Evolutionary conservation across 2,797 vertebrate species (phyloP), one percentile per base, ranked within the genome.

Genomic region (Myripristis murdjan): DNA sequence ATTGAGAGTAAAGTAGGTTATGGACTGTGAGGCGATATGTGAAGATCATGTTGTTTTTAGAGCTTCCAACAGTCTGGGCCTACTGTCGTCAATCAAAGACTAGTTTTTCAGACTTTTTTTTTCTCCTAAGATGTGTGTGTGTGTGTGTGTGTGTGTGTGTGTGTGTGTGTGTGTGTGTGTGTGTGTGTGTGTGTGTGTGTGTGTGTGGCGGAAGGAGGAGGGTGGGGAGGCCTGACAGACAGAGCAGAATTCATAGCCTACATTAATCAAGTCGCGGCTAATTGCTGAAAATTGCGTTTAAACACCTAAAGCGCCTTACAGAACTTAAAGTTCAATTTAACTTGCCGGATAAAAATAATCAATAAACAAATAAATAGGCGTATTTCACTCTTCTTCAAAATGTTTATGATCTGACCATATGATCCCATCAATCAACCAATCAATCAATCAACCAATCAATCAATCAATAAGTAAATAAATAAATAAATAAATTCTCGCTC

Each of bases 1-100:
- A 18, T 18, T 47, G 18, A 12, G 20, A 6, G 44, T 7, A 47
- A 47, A 47, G 6, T 18, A 47, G n/a, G 1, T 5, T 6, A 5
- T 33, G 10, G n/a, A n/a, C 26, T 77, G 57, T 26, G 46, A 71
- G 28, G 22, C 23, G 28, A 60, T 1, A 22, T 10, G 56, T 6
- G 49, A 65, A 63, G 51, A 64, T 54, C 56, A 28, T 52, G 64
- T 58, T 69, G 55, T 47, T 67, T 53, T 20, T 68, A 23, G 70
- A 71, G 47, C 53, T 59, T 64, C 39, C 37, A 79, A 54, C 44
- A 18, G 18, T 49, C 56, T 43, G 35, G 69, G 79, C 79, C 80
- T 20, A 15, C 58, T 70, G 56, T 51, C 8, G 64, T 71, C 57
- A 64, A 72, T 31, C 28, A 31, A 8, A 31, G 28, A 31, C 28